phyloP scores from a whole-genome alignment of 92 coral and sea anemone genomes.

The Diadumene lineata region DNA sequence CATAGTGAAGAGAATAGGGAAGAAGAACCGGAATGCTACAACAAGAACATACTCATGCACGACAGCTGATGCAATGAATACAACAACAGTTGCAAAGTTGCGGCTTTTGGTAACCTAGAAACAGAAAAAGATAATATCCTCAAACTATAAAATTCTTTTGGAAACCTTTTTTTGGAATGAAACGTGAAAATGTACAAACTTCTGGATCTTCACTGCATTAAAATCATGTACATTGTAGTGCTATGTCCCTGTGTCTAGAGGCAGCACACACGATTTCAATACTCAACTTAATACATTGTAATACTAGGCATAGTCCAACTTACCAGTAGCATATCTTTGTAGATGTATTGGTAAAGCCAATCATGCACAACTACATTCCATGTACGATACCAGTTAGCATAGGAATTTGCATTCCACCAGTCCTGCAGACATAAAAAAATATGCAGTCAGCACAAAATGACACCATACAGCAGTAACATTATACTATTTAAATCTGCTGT shows the following conservation, averaged over 20 bases:
- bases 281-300: no score
- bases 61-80: constrained; percentile 81
- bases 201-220: no score
- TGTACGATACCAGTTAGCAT: constrained; percentile 87
- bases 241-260: no score
- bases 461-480: no score
- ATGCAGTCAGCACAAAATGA: neutral
- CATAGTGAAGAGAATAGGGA: constrained; percentile 82
- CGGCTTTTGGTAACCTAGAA: constrained; percentile 66
- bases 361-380: constrained; percentile 99
- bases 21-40: constrained; percentile 86
- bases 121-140: neutral
- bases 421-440: constrained; percentile 58
- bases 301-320: no score
- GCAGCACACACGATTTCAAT: no score
- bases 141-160: neutral
- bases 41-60: constrained; percentile 90
- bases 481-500: no score
- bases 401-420: constrained; percentile 96
- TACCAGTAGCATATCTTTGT: constrained; percentile 72
- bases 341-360: constrained; percentile 89
- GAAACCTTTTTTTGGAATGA: neutral
- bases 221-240: no score
- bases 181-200: no score
- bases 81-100: constrained; percentile 62